Percentiles rank a stretch among this genome's conserved stretches.
Evolutionary conservation across 2,888 invertebrate species (phyloP).

Genomic region (Cryptus armator): DNA sequence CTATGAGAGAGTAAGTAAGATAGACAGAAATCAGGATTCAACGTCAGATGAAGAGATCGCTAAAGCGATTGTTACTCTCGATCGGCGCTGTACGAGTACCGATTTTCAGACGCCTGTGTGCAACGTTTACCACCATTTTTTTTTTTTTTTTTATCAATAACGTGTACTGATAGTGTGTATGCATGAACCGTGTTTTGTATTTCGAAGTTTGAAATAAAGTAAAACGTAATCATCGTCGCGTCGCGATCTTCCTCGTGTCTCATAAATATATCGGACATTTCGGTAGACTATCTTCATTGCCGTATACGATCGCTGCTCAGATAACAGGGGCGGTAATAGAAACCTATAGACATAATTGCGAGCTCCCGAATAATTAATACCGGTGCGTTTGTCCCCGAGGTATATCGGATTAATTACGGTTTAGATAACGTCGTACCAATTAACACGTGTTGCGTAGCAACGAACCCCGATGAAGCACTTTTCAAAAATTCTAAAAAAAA

Average conservation of each 20-base stretch:
- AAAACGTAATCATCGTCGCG: neutral
- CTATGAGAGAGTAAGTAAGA: neutral
- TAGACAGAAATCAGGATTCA: too few relatives aligned
- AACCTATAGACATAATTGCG: slow-evolving; percentile 72
- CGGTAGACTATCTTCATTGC: slow-evolving; percentile 63
- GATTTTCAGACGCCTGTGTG: too few relatives aligned
- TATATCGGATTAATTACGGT: slow-evolving; percentile 75
- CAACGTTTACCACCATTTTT: too few relatives aligned
- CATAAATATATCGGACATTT: slow-evolving; percentile 76
- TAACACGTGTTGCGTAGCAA: slow-evolving; percentile 74
- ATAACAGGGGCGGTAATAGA: slow-evolving; percentile 72
- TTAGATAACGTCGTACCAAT: slow-evolving; percentile 77
- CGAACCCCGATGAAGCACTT: slow-evolving; percentile 6
- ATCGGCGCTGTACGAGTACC: neutral
- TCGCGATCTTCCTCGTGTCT: slow-evolving; percentile 58
- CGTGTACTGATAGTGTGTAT: too few relatives aligned
- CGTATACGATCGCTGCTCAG: slow-evolving; percentile 68
- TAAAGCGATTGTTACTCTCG: neutral
- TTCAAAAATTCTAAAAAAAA: too few relatives aligned
- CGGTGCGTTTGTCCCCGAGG: slow-evolving; percentile 3
- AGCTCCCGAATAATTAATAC: slow-evolving; percentile 43
- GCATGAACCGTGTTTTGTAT: too few relatives aligned
- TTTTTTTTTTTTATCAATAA: too few relatives aligned
- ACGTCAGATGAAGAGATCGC: neutral
- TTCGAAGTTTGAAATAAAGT: neutral